These are phyloP conservation scores for Sepioteuthis lessoniana DNA, from an alignment of 2,888 invertebrate genomes.

Conservation along the genomic window DNA sequence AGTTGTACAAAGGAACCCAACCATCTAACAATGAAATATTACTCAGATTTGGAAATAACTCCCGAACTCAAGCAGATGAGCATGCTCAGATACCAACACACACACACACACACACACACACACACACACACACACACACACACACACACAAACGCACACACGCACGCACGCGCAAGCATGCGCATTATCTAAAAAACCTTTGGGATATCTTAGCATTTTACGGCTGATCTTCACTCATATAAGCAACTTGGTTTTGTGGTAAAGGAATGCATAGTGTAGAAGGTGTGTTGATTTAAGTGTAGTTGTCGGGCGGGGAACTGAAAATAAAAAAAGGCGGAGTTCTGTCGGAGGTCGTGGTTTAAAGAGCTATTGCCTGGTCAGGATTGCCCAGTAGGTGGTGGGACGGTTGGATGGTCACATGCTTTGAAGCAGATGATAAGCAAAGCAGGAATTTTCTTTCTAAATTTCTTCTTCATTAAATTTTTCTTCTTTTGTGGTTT, in stretches of 20 bases:
- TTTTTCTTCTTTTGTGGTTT: too few relatives aligned
- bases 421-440: not conserved
- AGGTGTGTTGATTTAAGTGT: not conserved
- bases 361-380: not conserved
- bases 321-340: not conserved
- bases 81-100: not conserved
- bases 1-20: too few relatives aligned
- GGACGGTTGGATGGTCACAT: not conserved
- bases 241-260: not conserved
- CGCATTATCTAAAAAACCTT: not conserved
- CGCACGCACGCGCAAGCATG: not conserved
- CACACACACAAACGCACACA: not conserved
- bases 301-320: not conserved
- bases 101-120: too few relatives aligned
- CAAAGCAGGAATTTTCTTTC: not conserved
- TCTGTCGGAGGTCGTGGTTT: not conserved
- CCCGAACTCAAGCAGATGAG: not conserved
- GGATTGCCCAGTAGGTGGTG: not conserved
- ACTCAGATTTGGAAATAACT: not conserved
- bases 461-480: not conserved
- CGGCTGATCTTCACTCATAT: not conserved
- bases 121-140: too few relatives aligned
- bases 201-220: not conserved
- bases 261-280: not conserved
- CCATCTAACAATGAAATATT: too few relatives aligned